These are phyloP conservation scores for Erpobdella octoculata DNA, from an alignment of 2,888 invertebrate species.

Conservation along the genomic window DNA sequence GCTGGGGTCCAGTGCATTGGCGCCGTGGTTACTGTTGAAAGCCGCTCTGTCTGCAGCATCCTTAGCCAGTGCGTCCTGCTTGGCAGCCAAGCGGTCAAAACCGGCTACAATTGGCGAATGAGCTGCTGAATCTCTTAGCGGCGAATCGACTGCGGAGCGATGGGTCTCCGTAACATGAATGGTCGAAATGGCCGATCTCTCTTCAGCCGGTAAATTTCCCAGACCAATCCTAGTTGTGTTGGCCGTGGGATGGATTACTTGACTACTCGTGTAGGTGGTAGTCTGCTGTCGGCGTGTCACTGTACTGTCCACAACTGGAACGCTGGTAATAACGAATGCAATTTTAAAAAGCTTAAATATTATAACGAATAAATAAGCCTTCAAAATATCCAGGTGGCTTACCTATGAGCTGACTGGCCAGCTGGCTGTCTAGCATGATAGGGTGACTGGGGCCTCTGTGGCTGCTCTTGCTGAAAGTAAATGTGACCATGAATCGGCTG, in stretches of 20 bases:
- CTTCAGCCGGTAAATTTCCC: not conserved
- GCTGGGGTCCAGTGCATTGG: not conserved
- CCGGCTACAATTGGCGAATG: not conserved
- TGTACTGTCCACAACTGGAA: no score
- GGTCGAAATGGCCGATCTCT: not conserved
- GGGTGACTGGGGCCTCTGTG: conserved; percentile 14
- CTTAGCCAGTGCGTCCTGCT: not conserved
- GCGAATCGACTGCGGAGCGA: not conserved
- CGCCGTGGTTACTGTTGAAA: conserved; percentile 9
- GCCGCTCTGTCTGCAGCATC: conserved; percentile 4
- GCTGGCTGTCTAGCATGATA: not conserved
- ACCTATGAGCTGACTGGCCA: no score
- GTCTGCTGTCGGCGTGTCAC: not conserved
- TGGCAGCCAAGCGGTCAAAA: conserved; percentile 4
- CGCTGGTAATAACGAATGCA: no score
- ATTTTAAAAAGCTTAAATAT: no score
- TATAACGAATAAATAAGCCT: no score
- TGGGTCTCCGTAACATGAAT: not conserved
- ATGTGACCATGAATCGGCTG: conserved; percentile 30
- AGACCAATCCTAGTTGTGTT: conserved; percentile 8
- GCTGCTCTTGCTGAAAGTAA: conserved; percentile 29
- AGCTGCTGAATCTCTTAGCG: not conserved
- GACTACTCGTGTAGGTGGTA: conserved; percentile 11
- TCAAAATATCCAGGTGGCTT: no score
- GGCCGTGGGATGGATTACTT: conserved; percentile 14